Base-by-base conservation (phyloP, 2,797 vertebrate species). In the Gymnoscopelus microlampas region DNA sequence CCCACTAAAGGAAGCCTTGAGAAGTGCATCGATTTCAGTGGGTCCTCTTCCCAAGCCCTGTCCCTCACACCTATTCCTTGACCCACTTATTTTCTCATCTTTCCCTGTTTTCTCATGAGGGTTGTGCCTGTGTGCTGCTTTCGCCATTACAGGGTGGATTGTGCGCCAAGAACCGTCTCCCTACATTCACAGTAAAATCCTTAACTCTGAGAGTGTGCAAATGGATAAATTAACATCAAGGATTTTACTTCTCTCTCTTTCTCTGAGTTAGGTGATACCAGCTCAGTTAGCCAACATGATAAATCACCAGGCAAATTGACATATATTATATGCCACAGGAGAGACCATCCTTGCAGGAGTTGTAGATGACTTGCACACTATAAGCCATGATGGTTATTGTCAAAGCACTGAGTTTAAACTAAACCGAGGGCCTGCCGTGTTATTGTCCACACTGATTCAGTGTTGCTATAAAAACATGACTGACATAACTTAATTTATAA, bases 21-120 rank as follows among this genome's bases (percentile, higher is more conserved):
- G 87, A 87, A 82, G 79, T 69, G 87, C 92, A 95, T 94, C 90
- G 94, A 94, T 94, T 94, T 92, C 87, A 84, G 83, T 68, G 74
- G 86, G 89, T 91, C 85, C 81, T 91, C 89, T 91, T 87, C 53
- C 63, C 77, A 84, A 79, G 81, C 73, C 71, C 80, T 91, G 80
- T 86, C 91, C 92, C 91, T 93, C 86, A 89, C 61, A 82, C 89
- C 87, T 88, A 51, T 80, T 79, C 87, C 91, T 91, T 94, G 93
- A 94, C 93, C 93, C 94, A 95, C 94, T 94, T 94, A 94, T 94
- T 93, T 93, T 93, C 93, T 94, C 93, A 93, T 94, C 92, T 93
- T 94, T 93, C 93, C 86, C 81, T 83, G 85, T 91, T 91, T 89
- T 89, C 94, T 93, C 92, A 74, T 78, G 92, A 92, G 93, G 90